Evolutionary conservation across 92 coral and sea anemone genomes (phyloP).

Genomic region (Zoanthus solanderi): DNA sequence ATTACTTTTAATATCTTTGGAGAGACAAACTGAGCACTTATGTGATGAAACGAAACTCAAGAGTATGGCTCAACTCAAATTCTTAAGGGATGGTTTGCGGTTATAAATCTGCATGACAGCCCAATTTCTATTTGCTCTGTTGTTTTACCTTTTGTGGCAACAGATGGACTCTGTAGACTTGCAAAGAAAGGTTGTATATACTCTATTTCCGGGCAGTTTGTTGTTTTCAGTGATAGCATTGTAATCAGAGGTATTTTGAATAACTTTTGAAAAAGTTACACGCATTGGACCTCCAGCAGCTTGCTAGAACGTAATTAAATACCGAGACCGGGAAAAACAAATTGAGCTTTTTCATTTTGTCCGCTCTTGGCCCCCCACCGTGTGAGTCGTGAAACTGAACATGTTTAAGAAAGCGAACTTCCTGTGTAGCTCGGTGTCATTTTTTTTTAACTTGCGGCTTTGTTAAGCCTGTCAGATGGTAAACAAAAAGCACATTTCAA

Average conservation of each 20-base stretch:
- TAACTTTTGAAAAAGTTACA: constrained; percentile 25
- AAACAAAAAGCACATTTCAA: neutral
- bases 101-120: neutral
- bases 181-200: neutral
- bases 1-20: constrained; percentile 34
- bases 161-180: constrained; percentile 28
- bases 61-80: constrained; percentile 7
- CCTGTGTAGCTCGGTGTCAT: neutral
- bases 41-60: constrained; percentile 43
- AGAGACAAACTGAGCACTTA: constrained; percentile 35
- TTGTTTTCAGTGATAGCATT: constrained; percentile 32
- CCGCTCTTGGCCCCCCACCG: constrained; percentile 7
- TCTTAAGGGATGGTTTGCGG: constrained; percentile 26
- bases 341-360: neutral
- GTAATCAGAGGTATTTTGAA: constrained; percentile 22
- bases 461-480: no score
- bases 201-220: constrained; percentile 9
- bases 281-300: constrained; percentile 48
- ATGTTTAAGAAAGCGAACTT: neutral
- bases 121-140: neutral
- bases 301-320: constrained; percentile 34
- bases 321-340: constrained; percentile 14
- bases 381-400: neutral
- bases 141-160: neutral
- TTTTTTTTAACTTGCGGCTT: no score